These are phyloP conservation scores for Leucophora obtusa DNA, from an alignment of 2,888 invertebrate genomes.

Conservation along the genomic window DNA sequence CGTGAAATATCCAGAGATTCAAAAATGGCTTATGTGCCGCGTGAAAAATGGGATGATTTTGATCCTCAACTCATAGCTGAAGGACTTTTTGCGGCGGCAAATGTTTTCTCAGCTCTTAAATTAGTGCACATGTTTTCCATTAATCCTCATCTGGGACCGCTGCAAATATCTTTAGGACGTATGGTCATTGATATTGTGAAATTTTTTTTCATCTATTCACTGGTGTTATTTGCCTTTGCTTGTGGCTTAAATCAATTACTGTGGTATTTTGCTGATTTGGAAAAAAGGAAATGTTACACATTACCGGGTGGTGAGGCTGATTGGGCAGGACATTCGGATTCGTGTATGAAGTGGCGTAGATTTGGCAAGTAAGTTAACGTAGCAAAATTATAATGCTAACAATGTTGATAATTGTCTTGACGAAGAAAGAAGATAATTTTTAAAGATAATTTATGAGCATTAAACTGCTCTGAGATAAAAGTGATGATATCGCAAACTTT, in stretches of 20 bases:
- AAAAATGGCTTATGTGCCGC: conserved; percentile 85
- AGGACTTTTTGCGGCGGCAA: conserved; percentile 95
- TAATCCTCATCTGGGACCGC: conserved; percentile 93
- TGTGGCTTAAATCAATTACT: conserved; percentile 94
- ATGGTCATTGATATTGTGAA: conserved; percentile 95
- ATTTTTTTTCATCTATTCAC: conserved; percentile 92
- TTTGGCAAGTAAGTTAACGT: conserved; percentile 86
- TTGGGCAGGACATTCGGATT: conserved; percentile 87
- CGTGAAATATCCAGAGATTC: conserved; percentile 85
- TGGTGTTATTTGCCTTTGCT: conserved; percentile 94
- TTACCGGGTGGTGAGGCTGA: conserved; percentile 85
- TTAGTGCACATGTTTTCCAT: conserved; percentile 95
- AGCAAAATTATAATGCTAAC: conserved; percentile 53
- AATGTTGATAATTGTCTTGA: conserved; percentile 27
- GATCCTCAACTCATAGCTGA: conserved; percentile 96
- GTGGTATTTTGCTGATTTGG: conserved; percentile 95
- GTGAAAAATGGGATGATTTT: conserved; percentile 94
- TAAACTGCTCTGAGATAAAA: background rate
- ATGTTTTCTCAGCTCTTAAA: conserved; percentile 95
- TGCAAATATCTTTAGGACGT: conserved; percentile 93
- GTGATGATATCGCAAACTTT: conserved; percentile 43
- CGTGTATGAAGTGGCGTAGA: conserved; percentile 92
- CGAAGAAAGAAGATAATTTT: background rate
- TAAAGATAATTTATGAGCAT: conserved; percentile 28
- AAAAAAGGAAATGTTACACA: conserved; percentile 86